These are phyloP conservation scores for Lepisosteus osseus DNA, from an alignment of 2,113 vertebrate genomes.

Conservation along the genomic window DNA sequence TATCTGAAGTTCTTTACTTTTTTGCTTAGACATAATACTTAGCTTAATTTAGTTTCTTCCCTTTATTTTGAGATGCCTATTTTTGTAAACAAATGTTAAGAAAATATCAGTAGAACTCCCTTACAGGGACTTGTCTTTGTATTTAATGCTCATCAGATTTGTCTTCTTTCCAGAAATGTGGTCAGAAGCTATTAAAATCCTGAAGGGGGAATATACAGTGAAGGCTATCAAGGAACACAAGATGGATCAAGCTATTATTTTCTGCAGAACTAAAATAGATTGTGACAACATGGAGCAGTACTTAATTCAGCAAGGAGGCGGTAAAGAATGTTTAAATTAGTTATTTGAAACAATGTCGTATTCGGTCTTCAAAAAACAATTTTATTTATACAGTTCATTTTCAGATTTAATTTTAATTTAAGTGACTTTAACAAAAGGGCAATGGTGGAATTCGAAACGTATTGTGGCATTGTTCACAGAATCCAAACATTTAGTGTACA, in stretches of 20 bases:
- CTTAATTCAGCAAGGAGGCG: slow-evolving; percentile 94
- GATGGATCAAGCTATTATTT: slow-evolving; percentile 98
- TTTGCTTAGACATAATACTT: too few relatives aligned
- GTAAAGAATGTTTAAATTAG: slow-evolving; percentile 49
- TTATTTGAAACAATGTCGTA: neutral
- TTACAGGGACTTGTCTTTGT: neutral
- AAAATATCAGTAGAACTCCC: neutral
- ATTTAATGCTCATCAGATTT: neutral
- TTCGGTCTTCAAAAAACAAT: neutral
- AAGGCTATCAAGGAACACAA: slow-evolving; percentile 95
- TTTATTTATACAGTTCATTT: too few relatives aligned
- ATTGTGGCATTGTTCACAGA: too few relatives aligned
- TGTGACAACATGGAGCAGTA: slow-evolving; percentile 97
- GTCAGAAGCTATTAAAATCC: slow-evolving; percentile 93
- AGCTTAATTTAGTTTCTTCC: neutral
- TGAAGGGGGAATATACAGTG: slow-evolving; percentile 90
- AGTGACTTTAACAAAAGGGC: too few relatives aligned
- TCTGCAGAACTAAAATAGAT: slow-evolving; percentile 97
- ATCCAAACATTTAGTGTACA: too few relatives aligned
- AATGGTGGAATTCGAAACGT: too few relatives aligned
- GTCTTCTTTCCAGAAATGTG: slow-evolving; percentile 81
- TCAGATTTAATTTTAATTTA: too few relatives aligned
- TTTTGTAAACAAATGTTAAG: neutral
- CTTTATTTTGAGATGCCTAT: neutral
- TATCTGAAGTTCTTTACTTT: too few relatives aligned